phyloP scores from a whole-genome alignment of 2,113 vertebrate genomes.

The Indri indri region DNA sequence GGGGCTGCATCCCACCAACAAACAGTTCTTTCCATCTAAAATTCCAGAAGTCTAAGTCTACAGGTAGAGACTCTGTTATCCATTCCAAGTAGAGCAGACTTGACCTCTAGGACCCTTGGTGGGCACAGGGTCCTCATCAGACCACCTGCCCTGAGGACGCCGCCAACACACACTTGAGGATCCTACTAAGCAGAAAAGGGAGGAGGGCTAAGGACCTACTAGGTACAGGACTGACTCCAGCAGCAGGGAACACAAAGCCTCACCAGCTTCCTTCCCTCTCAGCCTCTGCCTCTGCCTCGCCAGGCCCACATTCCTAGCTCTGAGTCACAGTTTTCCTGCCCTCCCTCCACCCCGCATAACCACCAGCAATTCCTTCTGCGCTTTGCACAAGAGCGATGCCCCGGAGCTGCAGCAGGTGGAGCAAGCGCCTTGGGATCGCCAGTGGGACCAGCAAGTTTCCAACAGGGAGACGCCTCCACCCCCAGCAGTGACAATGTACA shows the following conservation, averaged over 20 bases:
- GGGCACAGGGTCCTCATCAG: background rate
- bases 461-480: background rate
- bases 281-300: no score
- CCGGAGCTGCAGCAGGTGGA: background rate
- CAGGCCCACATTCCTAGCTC: background rate
- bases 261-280: background rate
- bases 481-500: background rate
- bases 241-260: background rate
- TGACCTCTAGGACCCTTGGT: background rate
- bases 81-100: background rate
- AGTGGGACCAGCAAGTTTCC: background rate
- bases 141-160: background rate
- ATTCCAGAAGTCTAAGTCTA: background rate
- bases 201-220: background rate
- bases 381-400: background rate
- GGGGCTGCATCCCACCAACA: background rate
- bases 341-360: background rate
- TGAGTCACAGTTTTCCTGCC: background rate
- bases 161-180: no score
- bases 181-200: background rate
- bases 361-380: accelerated
- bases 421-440: background rate
- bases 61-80: background rate
- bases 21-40: background rate
- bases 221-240: no score